These are phyloP conservation scores for Helarctos malayanus DNA, from an alignment of 2,797 vertebrate species.

Conservation along the genomic window DNA sequence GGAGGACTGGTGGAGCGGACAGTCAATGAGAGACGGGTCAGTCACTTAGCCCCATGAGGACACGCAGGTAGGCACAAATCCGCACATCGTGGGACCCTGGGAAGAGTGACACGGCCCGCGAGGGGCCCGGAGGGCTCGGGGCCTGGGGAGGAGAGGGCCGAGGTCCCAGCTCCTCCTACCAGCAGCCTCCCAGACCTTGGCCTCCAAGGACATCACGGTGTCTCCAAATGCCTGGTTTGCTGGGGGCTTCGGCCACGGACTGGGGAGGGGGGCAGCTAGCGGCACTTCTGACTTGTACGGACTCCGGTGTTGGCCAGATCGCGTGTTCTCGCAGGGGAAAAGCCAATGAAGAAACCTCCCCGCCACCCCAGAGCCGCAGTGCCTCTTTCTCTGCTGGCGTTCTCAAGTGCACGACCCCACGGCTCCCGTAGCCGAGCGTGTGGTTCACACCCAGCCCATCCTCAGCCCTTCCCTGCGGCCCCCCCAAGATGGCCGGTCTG, in stretches of 20 bases:
- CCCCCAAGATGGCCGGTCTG: accelerated
- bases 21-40: accelerated
- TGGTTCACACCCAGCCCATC: not conserved
- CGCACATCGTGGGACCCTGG: accelerated
- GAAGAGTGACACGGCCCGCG: not conserved
- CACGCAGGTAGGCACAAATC: accelerated
- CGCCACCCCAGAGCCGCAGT: accelerated
- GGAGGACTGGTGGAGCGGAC: not conserved
- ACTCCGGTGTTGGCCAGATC: accelerated
- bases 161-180: not conserved
- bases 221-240: accelerated
- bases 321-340: accelerated
- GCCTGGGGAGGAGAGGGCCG: accelerated
- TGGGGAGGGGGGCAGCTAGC: accelerated
- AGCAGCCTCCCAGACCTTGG: not conserved
- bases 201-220: not conserved
- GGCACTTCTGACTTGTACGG: accelerated
- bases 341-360: not conserved
- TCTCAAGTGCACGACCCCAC: accelerated
- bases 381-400: not conserved
- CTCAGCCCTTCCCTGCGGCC: not conserved
- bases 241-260: not conserved
- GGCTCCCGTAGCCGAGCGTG: not conserved
- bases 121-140: not conserved
- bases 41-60: not conserved